A percentile compares a stretch with the other conserved stretches of the same genome.
Conservation (phyloP, 2,888 invertebrate species). For the Ochropacha duplaris region DNA sequence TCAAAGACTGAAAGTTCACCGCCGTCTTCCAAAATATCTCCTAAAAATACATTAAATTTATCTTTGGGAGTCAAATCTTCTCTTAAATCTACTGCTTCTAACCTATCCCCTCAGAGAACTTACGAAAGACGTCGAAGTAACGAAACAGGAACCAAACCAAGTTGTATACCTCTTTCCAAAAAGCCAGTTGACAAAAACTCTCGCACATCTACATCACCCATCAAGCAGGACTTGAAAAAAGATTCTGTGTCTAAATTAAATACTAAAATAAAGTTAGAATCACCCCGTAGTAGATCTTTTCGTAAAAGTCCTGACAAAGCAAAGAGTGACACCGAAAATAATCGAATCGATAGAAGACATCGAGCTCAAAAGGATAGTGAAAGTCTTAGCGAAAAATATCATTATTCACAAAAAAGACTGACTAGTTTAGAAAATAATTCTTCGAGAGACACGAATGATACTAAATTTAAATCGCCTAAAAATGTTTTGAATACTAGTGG, state of each 20-base stretch:
- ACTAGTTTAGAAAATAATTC: constrained; percentile 80
- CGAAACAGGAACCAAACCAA: constrained; percentile 63
- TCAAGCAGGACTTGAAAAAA: constrained; percentile 64
- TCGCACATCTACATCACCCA: constrained; percentile 60
- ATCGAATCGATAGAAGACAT: constrained; percentile 71
- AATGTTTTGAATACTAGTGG: constrained; percentile 58
- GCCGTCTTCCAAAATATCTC: constrained; percentile 77
- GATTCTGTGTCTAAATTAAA: constrained; percentile 50
- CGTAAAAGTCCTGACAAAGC: constrained; percentile 71
- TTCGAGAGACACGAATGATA: constrained; percentile 66
- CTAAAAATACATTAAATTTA: constrained; percentile 68
- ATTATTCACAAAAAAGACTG: constrained; percentile 82
- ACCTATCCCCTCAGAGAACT: constrained; percentile 47
- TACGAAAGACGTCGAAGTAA: constrained; percentile 65
- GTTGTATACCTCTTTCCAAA: constrained; percentile 73
- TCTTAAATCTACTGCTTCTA: constrained; percentile 52
- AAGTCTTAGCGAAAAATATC: constrained; percentile 79
- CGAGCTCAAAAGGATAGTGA: constrained; percentile 79
- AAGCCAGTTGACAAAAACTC: constrained; percentile 59
- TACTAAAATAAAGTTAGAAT: constrained; percentile 59
- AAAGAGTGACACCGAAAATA: constrained; percentile 69
- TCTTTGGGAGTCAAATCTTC: constrained; percentile 64
- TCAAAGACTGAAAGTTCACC: constrained; percentile 74
- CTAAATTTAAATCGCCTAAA: constrained; percentile 63
- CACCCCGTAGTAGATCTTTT: constrained; percentile 49